These are phyloP conservation scores for Cossypha dichroa DNA, from an alignment of 2,797 vertebrate species.

Conservation along the genomic window DNA sequence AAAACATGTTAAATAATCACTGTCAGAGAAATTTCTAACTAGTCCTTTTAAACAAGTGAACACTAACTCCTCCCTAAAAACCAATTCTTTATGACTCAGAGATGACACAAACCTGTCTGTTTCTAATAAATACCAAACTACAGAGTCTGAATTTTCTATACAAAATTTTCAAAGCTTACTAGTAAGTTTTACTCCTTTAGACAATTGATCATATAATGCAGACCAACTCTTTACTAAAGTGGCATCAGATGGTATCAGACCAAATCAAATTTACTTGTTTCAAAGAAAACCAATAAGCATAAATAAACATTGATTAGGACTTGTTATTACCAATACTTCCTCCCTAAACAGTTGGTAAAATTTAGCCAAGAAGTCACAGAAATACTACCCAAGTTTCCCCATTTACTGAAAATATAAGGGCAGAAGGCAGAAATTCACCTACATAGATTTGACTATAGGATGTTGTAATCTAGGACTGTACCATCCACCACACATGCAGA, in stretches of 20 bases:
- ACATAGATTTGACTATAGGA: accelerated
- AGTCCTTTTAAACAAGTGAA: not conserved
- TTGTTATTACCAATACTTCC: not conserved
- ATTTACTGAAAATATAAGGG: not conserved
- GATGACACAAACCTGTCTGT: not conserved
- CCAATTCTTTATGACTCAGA: not conserved
- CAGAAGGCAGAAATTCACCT: not conserved
- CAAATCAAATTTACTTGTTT: not conserved
- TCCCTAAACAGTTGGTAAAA: not conserved
- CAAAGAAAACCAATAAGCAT: accelerated
- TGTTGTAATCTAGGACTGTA: not conserved
- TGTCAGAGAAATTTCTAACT: not conserved
- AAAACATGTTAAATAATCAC: not conserved
- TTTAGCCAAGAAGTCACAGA: not conserved
- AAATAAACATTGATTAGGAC: not conserved
- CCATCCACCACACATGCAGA: not conserved
- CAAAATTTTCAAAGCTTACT: not conserved
- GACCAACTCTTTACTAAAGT: not conserved
- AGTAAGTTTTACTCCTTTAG: not conserved
- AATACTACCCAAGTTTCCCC: not conserved
- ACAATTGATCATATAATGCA: not conserved
- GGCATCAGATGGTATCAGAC: not conserved
- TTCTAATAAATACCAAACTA: not conserved
- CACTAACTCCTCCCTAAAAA: not conserved
- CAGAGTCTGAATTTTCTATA: not conserved